Conservation (phyloP, 2,797 vertebrate species). For the Epinephelus coioides region DNA sequence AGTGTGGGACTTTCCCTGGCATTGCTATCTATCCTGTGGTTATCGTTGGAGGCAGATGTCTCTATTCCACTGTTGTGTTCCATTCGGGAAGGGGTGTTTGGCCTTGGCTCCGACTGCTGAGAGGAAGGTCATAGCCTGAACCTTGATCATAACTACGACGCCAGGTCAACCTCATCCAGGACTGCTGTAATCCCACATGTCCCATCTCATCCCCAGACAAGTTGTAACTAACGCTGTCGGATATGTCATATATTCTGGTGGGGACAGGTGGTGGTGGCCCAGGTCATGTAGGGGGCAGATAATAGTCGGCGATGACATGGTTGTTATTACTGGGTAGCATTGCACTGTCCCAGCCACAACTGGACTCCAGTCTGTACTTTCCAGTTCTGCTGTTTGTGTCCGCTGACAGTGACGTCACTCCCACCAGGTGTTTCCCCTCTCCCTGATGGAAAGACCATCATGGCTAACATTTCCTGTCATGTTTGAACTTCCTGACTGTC, state of each 20-base stretch:
- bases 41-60: constrained; percentile 74
- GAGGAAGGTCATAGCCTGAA: constrained; percentile 69
- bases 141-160: constrained; percentile 28
- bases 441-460: constrained; percentile 74
- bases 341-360: constrained; percentile 31
- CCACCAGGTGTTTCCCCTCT: constrained; percentile 88
- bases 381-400: constrained; percentile 84
- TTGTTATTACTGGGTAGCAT: constrained; percentile 62
- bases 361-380: constrained; percentile 80
- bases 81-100: constrained; percentile 75
- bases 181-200: constrained; percentile 39
- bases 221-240: constrained; percentile 27
- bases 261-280: constrained; percentile 23
- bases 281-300: constrained; percentile 54
- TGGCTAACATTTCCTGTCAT: constrained; percentile 76
- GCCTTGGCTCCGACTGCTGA: constrained; percentile 67
- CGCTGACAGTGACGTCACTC: constrained; percentile 73
- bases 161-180: constrained; percentile 65
- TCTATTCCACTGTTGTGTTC: constrained; percentile 73
- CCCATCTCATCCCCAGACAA: constrained; percentile 13
- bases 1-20: constrained; percentile 66
- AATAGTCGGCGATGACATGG: constrained; percentile 31
- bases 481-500: constrained; percentile 80
- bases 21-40: constrained; percentile 55
- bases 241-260: constrained; percentile 41